These are phyloP conservation scores for Crepidodera aurea DNA, from an alignment of 2,888 invertebrate species.

Conservation along the genomic window DNA sequence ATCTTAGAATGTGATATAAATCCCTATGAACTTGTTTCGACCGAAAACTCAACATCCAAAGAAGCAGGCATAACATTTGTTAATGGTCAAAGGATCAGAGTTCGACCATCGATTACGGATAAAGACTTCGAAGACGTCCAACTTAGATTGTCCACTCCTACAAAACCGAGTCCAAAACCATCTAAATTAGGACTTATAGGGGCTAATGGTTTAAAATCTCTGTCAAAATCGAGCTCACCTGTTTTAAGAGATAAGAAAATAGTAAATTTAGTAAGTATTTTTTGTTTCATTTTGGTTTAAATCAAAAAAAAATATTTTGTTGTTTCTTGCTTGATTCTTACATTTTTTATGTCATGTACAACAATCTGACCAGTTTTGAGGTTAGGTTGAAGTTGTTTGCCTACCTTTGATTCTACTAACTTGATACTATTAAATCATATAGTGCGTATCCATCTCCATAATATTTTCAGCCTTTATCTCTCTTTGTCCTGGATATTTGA, in stretches of 20 bases:
- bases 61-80: slow-evolving; percentile 54
- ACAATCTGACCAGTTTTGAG: too few relatives aligned
- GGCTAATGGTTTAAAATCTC: slow-evolving; percentile 18
- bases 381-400: too few relatives aligned
- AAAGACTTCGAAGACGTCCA: slow-evolving; percentile 55
- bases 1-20: slow-evolving; percentile 86
- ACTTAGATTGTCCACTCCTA: slow-evolving; percentile 47
- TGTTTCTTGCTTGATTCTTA: too few relatives aligned
- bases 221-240: slow-evolving; percentile 16
- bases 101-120: slow-evolving; percentile 53
- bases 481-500: too few relatives aligned
- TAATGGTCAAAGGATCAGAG: slow-evolving; percentile 60
- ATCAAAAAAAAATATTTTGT: not conserved
- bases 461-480: too few relatives aligned
- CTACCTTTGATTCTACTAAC: too few relatives aligned
- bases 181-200: slow-evolving; percentile 11
- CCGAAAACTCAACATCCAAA: slow-evolving; percentile 49
- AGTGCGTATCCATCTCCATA: too few relatives aligned
- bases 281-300: not conserved
- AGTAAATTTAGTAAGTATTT: not conserved
- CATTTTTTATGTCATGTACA: too few relatives aligned
- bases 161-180: slow-evolving; percentile 53
- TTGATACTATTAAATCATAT: too few relatives aligned
- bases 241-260: slow-evolving; percentile 27
- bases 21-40: slow-evolving; percentile 80